Evolutionary conservation across 1,140 invertebrate species (phyloP).

Genomic region (Ridgeia piscesae): DNA sequence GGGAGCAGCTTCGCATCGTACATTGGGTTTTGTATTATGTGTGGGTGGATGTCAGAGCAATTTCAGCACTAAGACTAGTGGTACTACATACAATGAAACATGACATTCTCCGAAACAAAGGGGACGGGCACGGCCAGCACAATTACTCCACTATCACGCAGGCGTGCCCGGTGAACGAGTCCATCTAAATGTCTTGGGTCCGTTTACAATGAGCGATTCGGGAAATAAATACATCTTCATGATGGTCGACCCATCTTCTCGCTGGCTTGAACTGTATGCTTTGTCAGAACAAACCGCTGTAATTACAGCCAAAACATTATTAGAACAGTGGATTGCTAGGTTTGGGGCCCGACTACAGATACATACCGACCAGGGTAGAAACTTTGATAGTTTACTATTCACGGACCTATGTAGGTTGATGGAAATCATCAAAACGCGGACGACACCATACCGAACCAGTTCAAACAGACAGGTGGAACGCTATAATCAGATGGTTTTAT

Average conservation of each 20-base stretch:
- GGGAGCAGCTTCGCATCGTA: background rate
- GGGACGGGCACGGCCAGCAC: background rate
- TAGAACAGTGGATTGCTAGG: background rate
- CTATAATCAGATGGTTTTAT: background rate
- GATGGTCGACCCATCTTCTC: background rate
- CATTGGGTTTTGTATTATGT: too few species aligned
- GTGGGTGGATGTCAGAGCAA: background rate
- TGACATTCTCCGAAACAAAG: background rate
- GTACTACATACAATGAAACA: background rate
- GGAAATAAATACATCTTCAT: conserved; percentile 9
- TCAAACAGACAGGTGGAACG: background rate
- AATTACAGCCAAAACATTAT: background rate
- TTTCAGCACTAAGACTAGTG: background rate
- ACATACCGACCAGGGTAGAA: conserved; percentile 5
- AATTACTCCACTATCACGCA: background rate
- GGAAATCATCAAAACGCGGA: background rate
- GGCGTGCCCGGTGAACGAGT: background rate
- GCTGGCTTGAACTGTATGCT: background rate
- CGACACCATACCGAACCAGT: background rate
- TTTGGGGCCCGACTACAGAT: background rate
- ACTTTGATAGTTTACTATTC: conserved; percentile 7
- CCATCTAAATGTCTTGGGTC: background rate
- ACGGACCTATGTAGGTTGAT: background rate
- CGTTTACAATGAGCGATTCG: background rate
- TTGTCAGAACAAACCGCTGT: background rate